Conservation (phyloP, 1,140 invertebrate species). For the Ceratosolen solmsi region DNA sequence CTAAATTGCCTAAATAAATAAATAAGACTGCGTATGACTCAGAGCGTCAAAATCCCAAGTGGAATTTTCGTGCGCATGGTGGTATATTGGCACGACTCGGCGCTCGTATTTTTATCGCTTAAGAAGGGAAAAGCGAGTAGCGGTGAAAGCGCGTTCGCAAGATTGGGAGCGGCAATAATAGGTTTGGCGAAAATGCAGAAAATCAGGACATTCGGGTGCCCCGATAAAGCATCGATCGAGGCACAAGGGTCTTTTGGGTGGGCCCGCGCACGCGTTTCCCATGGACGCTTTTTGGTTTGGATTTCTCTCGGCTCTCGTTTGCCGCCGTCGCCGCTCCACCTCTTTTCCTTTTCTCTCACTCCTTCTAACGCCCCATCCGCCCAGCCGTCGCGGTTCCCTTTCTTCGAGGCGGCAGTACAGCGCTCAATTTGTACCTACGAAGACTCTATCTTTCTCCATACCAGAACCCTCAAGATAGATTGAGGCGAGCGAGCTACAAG, state of each 20-base stretch:
- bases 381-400: too few relatives aligned
- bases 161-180: background rate
- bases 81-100: too few relatives aligned
- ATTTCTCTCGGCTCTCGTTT: conserved; percentile 23
- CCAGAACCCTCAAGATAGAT: background rate
- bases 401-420: background rate
- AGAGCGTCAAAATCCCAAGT: too few relatives aligned
- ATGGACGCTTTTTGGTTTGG: conserved; percentile 16
- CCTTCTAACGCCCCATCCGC: background rate
- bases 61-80: too few relatives aligned
- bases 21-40: background rate
- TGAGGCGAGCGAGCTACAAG: background rate
- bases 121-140: background rate
- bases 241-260: conserved; percentile 29
- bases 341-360: conserved; percentile 12
- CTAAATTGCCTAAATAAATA: background rate
- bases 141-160: background rate
- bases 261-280: conserved; percentile 26
- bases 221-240: background rate
- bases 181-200: background rate
- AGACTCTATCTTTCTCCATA: conserved; percentile 17
- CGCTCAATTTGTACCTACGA: conserved; percentile 18
- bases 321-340: background rate
- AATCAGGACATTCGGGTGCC: background rate
- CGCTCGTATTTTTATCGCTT: too few relatives aligned